Conservation (phyloP, 2,888 invertebrate species). For the Priocnemis perturbator region DNA sequence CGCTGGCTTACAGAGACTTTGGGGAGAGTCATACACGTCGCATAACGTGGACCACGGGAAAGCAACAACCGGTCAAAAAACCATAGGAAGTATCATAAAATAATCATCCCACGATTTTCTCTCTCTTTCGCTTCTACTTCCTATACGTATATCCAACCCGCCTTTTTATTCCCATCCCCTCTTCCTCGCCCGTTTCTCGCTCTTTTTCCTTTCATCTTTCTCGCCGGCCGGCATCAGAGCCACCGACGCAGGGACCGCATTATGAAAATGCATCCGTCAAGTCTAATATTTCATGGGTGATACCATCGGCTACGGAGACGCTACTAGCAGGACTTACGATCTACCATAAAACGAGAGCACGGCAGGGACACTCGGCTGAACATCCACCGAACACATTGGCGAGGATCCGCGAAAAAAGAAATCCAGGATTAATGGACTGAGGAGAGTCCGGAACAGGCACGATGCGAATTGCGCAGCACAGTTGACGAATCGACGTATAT, state of each 20-base stretch:
- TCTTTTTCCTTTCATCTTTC: too few species aligned
- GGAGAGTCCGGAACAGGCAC: slow-evolving; percentile 17
- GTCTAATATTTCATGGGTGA: slow-evolving; percentile 60
- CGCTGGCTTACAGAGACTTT: too few species aligned
- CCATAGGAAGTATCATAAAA: slow-evolving; percentile 47
- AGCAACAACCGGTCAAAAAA: slow-evolving; percentile 37
- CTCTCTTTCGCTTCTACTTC: slow-evolving; percentile 9
- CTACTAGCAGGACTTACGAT: slow-evolving; percentile 44
- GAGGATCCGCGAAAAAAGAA: slow-evolving; percentile 13
- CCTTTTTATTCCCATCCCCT: too few species aligned
- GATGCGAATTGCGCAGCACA: slow-evolving; percentile 19
- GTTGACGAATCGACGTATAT: neutral
- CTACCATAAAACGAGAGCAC: slow-evolving; percentile 40
- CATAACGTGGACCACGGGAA: slow-evolving; percentile 6
- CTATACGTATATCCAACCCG: too few species aligned
- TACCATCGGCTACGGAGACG: slow-evolving; percentile 39
- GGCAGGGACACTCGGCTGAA: slow-evolving; percentile 19
- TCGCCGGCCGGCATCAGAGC: too few species aligned
- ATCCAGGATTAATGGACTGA: neutral
- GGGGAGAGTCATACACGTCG: too few species aligned
- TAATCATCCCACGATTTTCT: slow-evolving; percentile 41
- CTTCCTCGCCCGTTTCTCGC: too few species aligned
- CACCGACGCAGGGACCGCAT: slow-evolving; percentile 26
- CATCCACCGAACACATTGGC: slow-evolving; percentile 18
- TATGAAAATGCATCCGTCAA: slow-evolving; percentile 65